A percentile compares a stretch with the other conserved stretches of the same genome.
phyloP scores from a whole-genome alignment of 2,113 vertebrate species.

The Poeciliopsis occidentalis region DNA sequence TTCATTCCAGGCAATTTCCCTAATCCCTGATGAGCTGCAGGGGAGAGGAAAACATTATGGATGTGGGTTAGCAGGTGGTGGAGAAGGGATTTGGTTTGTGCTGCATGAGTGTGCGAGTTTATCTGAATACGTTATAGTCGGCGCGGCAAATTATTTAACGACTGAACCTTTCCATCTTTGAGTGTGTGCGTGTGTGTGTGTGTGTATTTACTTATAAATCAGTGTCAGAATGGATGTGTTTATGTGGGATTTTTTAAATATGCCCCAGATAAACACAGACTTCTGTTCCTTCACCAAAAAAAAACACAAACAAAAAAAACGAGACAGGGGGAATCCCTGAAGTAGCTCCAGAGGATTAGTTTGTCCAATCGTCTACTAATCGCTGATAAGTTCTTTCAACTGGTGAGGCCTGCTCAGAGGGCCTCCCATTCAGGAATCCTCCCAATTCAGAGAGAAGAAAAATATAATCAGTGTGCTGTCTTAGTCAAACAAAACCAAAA shows the following conservation, averaged over 20 bases:
- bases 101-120: conserved; percentile 42
- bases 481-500: conserved; percentile 48
- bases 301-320: conserved; percentile 49
- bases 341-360: conserved; percentile 87
- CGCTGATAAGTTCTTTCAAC: conserved; percentile 87
- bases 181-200: too few relatives aligned
- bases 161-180: conserved; percentile 22
- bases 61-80: conserved; percentile 78
- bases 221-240: conserved; percentile 2
- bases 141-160: conserved; percentile 32
- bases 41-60: conserved; percentile 77
- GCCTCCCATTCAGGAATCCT: conserved; percentile 17
- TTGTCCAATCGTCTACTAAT: conserved; percentile 89
- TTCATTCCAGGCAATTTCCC: conserved; percentile 83
- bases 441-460: conserved; percentile 31
- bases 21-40: conserved; percentile 82
- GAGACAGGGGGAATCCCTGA: conserved; percentile 82
- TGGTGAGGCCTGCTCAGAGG: conserved; percentile 74
- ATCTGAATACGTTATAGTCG: conserved; percentile 59
- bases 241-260: conserved; percentile 10
- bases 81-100: conserved; percentile 51
- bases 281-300: conserved; percentile 54
- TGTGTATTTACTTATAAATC: conserved; percentile 22
- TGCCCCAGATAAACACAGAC: conserved; percentile 30
- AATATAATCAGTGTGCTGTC: neutral